Evolutionary conservation across 2,113 vertebrate genomes (phyloP).

Genomic region (Uria lomvia): DNA sequence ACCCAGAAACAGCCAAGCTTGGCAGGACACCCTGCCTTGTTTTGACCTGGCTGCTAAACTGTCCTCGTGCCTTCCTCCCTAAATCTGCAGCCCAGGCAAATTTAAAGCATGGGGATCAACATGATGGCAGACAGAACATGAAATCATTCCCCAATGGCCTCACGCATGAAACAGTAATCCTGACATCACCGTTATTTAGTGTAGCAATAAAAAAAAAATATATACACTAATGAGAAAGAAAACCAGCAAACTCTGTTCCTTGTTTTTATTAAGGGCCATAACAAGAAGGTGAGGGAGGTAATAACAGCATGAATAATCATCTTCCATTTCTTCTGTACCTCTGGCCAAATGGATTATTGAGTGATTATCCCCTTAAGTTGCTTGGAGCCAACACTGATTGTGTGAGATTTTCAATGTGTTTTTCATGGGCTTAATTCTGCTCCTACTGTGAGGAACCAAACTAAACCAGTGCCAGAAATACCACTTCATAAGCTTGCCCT

Average conservation of each 20-base stretch:
- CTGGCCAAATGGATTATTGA: constrained; percentile 56
- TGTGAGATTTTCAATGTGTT: constrained; percentile 39
- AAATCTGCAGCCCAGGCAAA: background rate
- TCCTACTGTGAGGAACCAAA: constrained; percentile 26
- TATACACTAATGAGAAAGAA: background rate
- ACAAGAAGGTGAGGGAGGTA: background rate
- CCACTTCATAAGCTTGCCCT: constrained; percentile 7
- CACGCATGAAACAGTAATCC: background rate
- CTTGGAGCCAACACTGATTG: constrained; percentile 22
- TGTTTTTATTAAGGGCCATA: background rate
- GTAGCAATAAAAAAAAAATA: background rate
- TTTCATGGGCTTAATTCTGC: constrained; percentile 54
- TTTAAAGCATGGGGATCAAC: background rate
- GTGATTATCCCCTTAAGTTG: constrained; percentile 47
- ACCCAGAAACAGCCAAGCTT: background rate
- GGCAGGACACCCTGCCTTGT: background rate
- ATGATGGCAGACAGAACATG: background rate
- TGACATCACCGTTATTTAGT: background rate
- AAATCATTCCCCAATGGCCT: background rate
- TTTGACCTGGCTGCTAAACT: background rate
- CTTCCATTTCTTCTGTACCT: background rate
- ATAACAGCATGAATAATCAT: constrained; percentile 20
- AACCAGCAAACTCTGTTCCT: background rate
- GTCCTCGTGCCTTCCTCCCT: background rate
- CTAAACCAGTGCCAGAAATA: constrained; percentile 19